Percentiles rank a stretch among this genome's conserved stretches.
These are phyloP conservation scores for Macquaria australasica DNA, from an alignment of 2,113 vertebrate genomes.

Conservation along the genomic window DNA sequence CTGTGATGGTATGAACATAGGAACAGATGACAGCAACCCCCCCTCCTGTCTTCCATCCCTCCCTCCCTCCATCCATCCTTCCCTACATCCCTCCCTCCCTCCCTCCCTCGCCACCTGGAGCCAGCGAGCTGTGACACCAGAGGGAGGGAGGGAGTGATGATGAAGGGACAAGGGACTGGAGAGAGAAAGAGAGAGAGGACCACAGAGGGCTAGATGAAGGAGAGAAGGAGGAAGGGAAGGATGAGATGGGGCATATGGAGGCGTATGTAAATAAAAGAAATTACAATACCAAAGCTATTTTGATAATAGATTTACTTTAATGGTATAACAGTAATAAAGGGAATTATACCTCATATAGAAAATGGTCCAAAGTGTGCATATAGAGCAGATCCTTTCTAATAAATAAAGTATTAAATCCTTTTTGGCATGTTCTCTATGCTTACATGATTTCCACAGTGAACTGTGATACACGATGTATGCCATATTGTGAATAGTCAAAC, in stretches of 20 bases:
- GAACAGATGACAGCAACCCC: conserved; percentile 77
- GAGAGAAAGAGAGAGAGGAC: conserved; percentile 31
- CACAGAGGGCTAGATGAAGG: conserved; percentile 52
- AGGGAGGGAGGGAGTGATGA: conserved; percentile 73
- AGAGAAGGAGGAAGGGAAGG: conserved; percentile 33
- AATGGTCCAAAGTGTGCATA: background rate
- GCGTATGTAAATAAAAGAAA: conserved; percentile 16
- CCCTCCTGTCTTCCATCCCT: conserved; percentile 44
- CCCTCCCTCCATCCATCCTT: conserved; percentile 58
- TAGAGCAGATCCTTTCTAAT: background rate
- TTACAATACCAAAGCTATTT: background rate
- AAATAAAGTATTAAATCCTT: background rate
- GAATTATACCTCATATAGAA: background rate
- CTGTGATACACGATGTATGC: background rate
- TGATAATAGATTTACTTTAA: background rate
- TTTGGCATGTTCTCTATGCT: background rate
- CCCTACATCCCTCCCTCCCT: conserved; percentile 68
- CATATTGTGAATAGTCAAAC: background rate
- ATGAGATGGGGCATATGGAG: conserved; percentile 12
- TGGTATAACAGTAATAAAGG: background rate
- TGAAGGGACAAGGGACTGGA: conserved; percentile 74
- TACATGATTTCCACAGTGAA: background rate
- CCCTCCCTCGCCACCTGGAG: conserved; percentile 85
- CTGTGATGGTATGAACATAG: conserved; percentile 74
- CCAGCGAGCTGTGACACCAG: conserved; percentile 84